Percentiles rank a stretch among this genome's conserved stretches.
phyloP scores from a whole-genome alignment of 2,113 vertebrate genomes.

The Rhea pennata region DNA sequence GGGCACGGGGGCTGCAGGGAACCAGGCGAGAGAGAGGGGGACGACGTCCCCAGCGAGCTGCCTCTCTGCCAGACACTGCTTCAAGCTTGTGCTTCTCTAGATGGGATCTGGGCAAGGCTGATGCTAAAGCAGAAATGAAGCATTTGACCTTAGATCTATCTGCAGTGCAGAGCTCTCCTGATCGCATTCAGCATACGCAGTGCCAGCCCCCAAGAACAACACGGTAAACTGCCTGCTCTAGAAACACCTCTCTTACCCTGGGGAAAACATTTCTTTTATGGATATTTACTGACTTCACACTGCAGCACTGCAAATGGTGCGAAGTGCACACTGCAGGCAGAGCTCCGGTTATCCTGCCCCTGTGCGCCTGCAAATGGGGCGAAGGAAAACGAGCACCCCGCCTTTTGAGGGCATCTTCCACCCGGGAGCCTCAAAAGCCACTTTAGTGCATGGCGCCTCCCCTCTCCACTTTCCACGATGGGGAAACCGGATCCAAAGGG shows the following conservation, averaged over 20 bases:
- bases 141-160: background rate
- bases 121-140: background rate
- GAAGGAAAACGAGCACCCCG: background rate
- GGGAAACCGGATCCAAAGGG: background rate
- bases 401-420: background rate
- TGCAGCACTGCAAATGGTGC: background rate
- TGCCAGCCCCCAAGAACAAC: background rate
- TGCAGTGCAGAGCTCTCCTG: background rate
- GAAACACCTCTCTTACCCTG: background rate
- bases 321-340: background rate
- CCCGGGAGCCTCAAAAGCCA: background rate
- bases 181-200: background rate
- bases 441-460: too few relatives aligned
- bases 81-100: background rate
- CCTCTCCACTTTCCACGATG: background rate
- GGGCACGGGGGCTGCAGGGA: rapidly evolving
- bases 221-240: background rate
- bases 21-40: background rate
- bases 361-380: background rate
- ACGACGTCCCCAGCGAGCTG: background rate
- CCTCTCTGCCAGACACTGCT: background rate
- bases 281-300: background rate
- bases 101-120: background rate
- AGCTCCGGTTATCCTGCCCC: background rate
- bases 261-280: background rate